Evolutionary conservation across 1,140 invertebrate species (phyloP).

Genomic region (Planococcus citri): DNA sequence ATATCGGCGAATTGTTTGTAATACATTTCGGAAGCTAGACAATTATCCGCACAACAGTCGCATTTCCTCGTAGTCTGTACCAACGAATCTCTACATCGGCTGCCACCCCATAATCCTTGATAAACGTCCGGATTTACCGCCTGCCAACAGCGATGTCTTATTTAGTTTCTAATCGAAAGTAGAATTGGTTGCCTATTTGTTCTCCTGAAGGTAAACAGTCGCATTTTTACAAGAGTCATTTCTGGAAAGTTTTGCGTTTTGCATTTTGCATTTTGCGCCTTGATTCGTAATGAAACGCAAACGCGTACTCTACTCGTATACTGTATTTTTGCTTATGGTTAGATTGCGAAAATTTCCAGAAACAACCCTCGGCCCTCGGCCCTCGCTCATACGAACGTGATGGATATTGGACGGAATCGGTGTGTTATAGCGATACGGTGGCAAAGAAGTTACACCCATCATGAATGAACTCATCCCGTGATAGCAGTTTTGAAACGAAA

Average conservation of each 20-base stretch:
- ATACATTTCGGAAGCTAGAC: slow-evolving; percentile 64
- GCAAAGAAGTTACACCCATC: slow-evolving; percentile 68
- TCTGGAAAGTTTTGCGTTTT: no score
- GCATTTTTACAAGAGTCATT: no score
- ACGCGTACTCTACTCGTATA: no score
- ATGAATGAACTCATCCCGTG: slow-evolving; percentile 77
- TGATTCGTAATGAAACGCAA: no score
- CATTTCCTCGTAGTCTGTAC: slow-evolving; percentile 59
- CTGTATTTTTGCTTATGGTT: no score
- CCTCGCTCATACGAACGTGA: slow-evolving; percentile 34
- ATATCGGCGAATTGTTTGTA: slow-evolving; percentile 65
- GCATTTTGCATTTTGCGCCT: no score
- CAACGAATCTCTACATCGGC: slow-evolving; percentile 72
- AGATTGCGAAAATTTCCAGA: no score
- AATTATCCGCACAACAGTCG: slow-evolving; percentile 47
- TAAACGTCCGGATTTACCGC: slow-evolving; percentile 87
- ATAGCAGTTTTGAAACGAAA: slow-evolving; percentile 77
- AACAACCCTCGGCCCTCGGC: no score
- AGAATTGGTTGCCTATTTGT: no score
- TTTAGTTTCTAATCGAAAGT: no score
- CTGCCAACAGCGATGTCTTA: slow-evolving; percentile 39
- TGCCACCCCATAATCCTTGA: slow-evolving; percentile 76
- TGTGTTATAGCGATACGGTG: slow-evolving; percentile 56
- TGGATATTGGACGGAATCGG: slow-evolving; percentile 62
- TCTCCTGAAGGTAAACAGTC: no score